Conservation (phyloP, 2,113 vertebrate genomes). For the Carassius auratus region DNA sequence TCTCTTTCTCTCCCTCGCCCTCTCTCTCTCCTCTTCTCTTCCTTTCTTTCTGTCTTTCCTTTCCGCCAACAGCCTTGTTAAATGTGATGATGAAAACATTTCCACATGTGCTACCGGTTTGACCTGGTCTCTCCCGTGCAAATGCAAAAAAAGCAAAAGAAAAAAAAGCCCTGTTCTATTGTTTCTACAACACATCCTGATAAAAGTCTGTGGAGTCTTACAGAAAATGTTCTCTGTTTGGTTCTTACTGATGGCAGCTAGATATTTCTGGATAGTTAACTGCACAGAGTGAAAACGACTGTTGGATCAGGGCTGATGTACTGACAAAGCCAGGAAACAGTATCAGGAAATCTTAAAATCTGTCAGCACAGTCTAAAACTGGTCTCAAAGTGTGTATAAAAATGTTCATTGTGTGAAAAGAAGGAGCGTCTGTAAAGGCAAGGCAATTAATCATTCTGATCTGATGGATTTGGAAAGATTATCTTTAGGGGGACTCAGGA, state of each 20-base stretch:
- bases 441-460: constrained; percentile 51
- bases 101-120: constrained; percentile 59
- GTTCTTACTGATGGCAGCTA: not conserved
- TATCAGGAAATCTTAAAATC: not conserved
- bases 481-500: constrained; percentile 25
- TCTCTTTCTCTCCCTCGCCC: constrained; percentile 21
- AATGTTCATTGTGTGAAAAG: constrained; percentile 22
- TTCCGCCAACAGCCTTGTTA: constrained; percentile 50
- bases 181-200: constrained; percentile 3
- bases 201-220: not conserved
- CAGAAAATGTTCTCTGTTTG: not conserved
- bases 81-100: constrained; percentile 56
- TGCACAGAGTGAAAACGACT: not conserved
- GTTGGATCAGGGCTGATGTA: not conserved
- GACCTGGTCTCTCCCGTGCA: constrained; percentile 31
- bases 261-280: not conserved
- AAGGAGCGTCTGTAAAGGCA: constrained; percentile 25
- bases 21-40: constrained; percentile 17
- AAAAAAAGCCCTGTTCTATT: not conserved
- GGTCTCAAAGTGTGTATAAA: constrained; percentile 11
- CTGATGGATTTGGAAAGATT: constrained; percentile 38
- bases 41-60: constrained; percentile 16
- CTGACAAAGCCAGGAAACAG: constrained; percentile 20
- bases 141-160: not conserved
- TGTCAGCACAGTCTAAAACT: not conserved